These are phyloP conservation scores for Limnephilus rhombicus DNA, from an alignment of 2,888 invertebrate genomes.

Conservation along the genomic window DNA sequence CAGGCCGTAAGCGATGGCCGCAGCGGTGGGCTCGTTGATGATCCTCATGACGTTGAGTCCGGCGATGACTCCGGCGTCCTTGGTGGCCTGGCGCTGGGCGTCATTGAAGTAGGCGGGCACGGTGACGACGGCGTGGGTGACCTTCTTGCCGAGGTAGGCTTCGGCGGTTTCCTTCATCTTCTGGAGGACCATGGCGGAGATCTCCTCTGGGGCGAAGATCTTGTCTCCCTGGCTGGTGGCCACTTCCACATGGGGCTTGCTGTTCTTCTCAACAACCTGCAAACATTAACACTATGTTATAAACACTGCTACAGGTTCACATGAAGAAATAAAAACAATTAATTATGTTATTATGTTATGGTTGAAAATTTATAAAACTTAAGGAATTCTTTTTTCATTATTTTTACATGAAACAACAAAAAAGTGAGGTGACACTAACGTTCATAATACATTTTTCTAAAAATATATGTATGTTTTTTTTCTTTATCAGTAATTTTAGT, in stretches of 20 bases:
- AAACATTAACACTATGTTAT: conserved; percentile 61
- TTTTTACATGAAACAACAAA: no score
- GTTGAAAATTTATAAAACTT: no score
- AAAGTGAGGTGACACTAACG: no score
- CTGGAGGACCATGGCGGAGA: conserved; percentile 98
- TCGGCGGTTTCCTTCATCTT: conserved; percentile 99
- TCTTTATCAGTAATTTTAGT: no score
- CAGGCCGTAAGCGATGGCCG: conserved; percentile 97
- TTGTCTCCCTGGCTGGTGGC: conserved; percentile 90
- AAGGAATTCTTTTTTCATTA: no score
- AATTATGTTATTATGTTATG: no score
- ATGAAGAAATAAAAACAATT: conserved; percentile 44
- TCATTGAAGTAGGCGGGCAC: conserved; percentile 99
- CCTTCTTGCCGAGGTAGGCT: conserved; percentile 96
- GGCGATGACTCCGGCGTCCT: conserved; percentile 98
- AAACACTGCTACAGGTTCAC: conserved; percentile 36
- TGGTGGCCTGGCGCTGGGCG: conserved; percentile 99
- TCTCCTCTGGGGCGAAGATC: conserved; percentile 98
- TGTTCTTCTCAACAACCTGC: conserved; percentile 90
- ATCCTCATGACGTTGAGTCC: conserved; percentile 95
- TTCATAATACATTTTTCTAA: no score
- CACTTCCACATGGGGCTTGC: conserved; percentile 96
- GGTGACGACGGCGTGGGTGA: conserved; percentile 90
- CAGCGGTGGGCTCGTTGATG: conserved; percentile 98
- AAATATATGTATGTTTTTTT: no score